Evolutionary conservation across 2,888 invertebrate species (phyloP).

Genomic region (Limenitis camilla): DNA sequence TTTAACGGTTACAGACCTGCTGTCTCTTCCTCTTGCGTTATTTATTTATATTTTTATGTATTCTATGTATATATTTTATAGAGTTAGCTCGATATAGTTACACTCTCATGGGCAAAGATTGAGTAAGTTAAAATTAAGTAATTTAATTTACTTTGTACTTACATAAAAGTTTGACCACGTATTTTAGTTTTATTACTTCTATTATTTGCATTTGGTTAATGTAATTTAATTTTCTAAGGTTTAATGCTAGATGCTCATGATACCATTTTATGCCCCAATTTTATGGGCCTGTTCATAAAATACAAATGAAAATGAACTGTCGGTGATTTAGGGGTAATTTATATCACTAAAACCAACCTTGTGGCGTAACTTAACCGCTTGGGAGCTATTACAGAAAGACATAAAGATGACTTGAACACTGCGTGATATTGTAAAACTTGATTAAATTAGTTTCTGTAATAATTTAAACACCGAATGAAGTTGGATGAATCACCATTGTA

Average conservation of each 20-base stretch:
- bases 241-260: neutral
- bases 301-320: constrained; percentile 10
- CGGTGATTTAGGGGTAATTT: constrained; percentile 9
- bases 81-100: too few relatives aligned
- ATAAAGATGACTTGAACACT: constrained; percentile 4
- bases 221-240: neutral
- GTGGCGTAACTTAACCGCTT: constrained; percentile 4
- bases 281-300: constrained; percentile 8
- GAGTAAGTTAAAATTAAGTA: too few relatives aligned
- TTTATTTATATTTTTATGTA: too few relatives aligned
- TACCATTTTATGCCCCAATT: constrained; percentile 6
- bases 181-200: too few relatives aligned
- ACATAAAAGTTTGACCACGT: too few relatives aligned
- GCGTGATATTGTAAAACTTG: neutral
- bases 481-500: too few relatives aligned
- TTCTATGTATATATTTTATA: too few relatives aligned
- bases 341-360: constrained; percentile 9
- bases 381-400: constrained; percentile 1
- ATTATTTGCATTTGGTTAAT: constrained; percentile 3
- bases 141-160: too few relatives aligned
- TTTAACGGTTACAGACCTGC: too few relatives aligned
- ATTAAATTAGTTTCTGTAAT: neutral
- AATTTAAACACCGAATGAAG: neutral
- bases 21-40: too few relatives aligned
- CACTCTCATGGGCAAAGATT: too few relatives aligned